Conservation (phyloP, 2,113 vertebrate genomes). For the Oriolus oriolus region DNA sequence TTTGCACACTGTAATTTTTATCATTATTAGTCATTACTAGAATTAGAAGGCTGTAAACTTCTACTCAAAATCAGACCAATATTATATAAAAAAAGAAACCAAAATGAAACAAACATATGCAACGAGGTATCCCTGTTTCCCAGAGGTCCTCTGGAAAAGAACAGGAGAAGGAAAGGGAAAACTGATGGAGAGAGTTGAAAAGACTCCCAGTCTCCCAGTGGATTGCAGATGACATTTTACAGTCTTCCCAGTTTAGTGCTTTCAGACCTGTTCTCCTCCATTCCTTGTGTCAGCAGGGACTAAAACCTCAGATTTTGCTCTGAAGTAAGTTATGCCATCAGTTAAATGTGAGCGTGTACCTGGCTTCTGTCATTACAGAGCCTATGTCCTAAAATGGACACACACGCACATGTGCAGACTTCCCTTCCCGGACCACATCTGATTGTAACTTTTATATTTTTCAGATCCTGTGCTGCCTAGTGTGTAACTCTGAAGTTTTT, state of each 20-base stretch:
- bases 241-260: not conserved
- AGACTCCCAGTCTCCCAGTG: not conserved
- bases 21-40: not conserved
- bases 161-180: not conserved
- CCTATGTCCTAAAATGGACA: not conserved
- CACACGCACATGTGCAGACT: not conserved
- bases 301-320: not conserved
- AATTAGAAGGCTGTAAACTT: not conserved
- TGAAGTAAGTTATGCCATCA: not conserved
- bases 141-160: not conserved
- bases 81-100: not conserved
- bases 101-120: not conserved
- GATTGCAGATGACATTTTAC: not conserved
- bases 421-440: not conserved
- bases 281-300: not conserved
- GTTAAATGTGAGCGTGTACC: rapidly evolving
- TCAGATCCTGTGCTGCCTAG: too few relatives aligned
- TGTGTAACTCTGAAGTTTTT: too few relatives aligned
- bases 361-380: not conserved
- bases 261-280: not conserved
- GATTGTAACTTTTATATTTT: too few relatives aligned
- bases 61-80: not conserved
- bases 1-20: not conserved
- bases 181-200: not conserved
- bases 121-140: not conserved